A percentile compares a stretch with the other conserved stretches of the same genome.
Evolutionary conservation across 2,797 vertebrate genomes (phyloP).

Genomic region (Sandelia bainsii): DNA sequence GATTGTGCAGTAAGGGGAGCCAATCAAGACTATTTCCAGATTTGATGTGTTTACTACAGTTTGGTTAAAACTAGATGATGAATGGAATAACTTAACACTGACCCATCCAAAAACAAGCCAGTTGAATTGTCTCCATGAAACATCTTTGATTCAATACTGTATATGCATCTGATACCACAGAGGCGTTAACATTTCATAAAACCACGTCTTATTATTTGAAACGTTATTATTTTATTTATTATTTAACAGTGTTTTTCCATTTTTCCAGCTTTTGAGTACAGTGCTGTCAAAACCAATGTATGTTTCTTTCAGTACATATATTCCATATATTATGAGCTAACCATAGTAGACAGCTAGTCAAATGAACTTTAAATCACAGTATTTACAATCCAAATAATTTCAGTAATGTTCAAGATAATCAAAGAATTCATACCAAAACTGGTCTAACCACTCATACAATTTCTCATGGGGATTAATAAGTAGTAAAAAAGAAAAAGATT

Average conservation of each 20-base stretch:
- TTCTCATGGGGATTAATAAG: too few relatives aligned
- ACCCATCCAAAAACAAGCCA: conserved; percentile 17
- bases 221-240: too few relatives aligned
- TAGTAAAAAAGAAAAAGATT: too few relatives aligned
- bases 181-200: not conserved
- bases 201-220: too few relatives aligned
- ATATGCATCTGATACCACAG: too few relatives aligned
- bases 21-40: conserved; percentile 39
- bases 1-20: conserved; percentile 29
- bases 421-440: conserved; percentile 3
- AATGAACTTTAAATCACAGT: not conserved
- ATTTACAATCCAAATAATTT: not conserved
- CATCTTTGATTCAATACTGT: not conserved
- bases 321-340: not conserved
- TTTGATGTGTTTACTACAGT: conserved; percentile 24
- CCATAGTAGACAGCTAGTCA: not conserved
- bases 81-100: conserved; percentile 16
- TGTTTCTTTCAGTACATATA: too few relatives aligned
- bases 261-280: too few relatives aligned
- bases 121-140: conserved; percentile 11
- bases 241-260: too few relatives aligned
- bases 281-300: too few relatives aligned
- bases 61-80: conserved; percentile 14
- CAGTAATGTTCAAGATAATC: not conserved
- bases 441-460: not conserved